Base-by-base conservation (phyloP, 2,888 invertebrate genomes). In the Imbricaverruca yamaguchii region DNA sequence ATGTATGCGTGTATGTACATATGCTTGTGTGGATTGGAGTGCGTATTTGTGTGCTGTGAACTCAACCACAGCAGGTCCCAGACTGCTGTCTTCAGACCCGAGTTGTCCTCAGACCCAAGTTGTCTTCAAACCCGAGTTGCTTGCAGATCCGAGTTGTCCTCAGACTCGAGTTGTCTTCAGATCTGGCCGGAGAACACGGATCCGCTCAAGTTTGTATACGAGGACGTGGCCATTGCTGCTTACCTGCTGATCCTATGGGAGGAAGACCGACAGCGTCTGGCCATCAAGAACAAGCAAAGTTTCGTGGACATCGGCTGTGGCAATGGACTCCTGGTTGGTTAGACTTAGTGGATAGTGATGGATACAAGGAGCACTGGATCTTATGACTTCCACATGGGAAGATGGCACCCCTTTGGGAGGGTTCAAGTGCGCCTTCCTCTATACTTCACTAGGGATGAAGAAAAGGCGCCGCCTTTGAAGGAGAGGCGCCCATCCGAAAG, bases 241-340 rank as follows among this genome's bases (percentile, higher is more conserved):
- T 97, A 97, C 87, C 88, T 97, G 77, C 88, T 96, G 81, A 88
- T 93, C 2, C 86, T 97, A 0, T 97, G 96, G 96, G 90, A 92
- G 84, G 87, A 89, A 80, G 90, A 91, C 84, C 87, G 89, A 81
- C 85, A 86, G 11, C 85, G 86, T n/a, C 87, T 85, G 57, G 87
- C 88, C 77, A 81, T 85, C 13, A 83, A 87, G 9, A 84, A 85
- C 79, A 85, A 86, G 82, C 91, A 91, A 85, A 90, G 90, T 7
- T 98, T 98, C 90, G 92, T 97, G 0, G 98, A 99, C 88, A 89
- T 98, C 81, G 98, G 99, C 0, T 99, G 98, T 90, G 98, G 99
- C 0, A 99, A 99, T 90, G 99, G 99, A 21, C 89, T 98, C 56
- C 88, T 98, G 13, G 96, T 77, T 9, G 55, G 77, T 25, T 13